phyloP scores from a whole-genome alignment of 2,113 vertebrate genomes.

The Ictidomys tridecemlineatus region DNA sequence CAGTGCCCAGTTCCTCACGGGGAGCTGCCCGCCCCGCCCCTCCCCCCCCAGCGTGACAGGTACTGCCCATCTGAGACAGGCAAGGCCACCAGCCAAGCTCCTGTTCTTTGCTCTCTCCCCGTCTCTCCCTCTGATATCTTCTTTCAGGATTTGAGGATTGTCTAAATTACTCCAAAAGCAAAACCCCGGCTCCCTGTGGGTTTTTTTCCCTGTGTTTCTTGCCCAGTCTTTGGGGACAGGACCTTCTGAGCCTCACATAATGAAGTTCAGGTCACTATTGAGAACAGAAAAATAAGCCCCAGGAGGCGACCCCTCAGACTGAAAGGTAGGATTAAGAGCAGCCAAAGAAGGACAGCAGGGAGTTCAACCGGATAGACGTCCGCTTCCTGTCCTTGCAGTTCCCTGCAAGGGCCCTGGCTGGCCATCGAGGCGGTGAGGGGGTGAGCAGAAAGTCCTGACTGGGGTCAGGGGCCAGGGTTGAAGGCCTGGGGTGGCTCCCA shows the following conservation, averaged over 20 bases:
- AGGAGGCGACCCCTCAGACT: neutral
- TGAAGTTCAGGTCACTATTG: neutral
- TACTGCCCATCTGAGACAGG: neutral
- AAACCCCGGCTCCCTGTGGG: neutral
- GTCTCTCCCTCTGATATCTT: neutral
- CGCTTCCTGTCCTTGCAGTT: constrained; percentile 67
- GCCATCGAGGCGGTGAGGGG: neutral
- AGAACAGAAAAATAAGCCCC: constrained; percentile 26
- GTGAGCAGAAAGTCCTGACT: neutral
- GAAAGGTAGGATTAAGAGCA: constrained; percentile 58
- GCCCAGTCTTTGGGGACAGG: neutral
- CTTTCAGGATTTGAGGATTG: neutral
- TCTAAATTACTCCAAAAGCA: neutral
- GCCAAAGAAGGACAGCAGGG: constrained; percentile 47
- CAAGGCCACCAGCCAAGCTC: neutral
- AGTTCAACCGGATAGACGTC: constrained; percentile 58
- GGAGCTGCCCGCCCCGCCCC: neutral
- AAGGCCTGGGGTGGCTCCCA: neutral
- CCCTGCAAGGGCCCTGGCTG: neutral
- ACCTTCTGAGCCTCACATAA: neutral
- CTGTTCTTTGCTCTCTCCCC: neutral
- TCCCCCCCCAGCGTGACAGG: rapidly evolving
- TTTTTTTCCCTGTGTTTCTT: neutral
- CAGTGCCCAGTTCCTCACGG: neutral
- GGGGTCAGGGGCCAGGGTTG: neutral